These are phyloP conservation scores for Gopherus evgoodei DNA, from an alignment of 2,113 vertebrate species.

Conservation along the genomic window DNA sequence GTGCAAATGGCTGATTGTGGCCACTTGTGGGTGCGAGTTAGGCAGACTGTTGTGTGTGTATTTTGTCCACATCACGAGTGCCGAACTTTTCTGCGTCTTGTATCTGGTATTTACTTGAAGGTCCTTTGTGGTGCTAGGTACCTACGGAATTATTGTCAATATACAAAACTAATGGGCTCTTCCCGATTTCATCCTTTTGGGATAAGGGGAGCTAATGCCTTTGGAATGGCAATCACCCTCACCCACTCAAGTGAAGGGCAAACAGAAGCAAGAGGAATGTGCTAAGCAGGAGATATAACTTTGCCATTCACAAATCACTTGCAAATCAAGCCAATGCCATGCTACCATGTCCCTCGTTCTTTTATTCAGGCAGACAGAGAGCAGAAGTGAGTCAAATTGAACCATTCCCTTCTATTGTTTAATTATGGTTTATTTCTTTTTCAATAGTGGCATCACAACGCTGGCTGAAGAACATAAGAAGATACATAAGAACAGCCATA, in stretches of 20 bases:
- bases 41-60: background rate
- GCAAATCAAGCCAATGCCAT: fast-evolving
- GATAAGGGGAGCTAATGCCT: constrained; percentile 13
- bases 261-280: constrained; percentile 1
- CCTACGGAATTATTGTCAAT: background rate
- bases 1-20: background rate
- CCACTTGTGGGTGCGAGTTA: fast-evolving
- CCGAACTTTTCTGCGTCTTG: background rate
- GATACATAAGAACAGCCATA: too few relatives aligned
- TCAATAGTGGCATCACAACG: background rate
- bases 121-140: constrained; percentile 9
- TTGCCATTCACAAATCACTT: constrained; percentile 27
- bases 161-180: constrained; percentile 13
- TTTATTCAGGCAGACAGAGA: constrained; percentile 15
- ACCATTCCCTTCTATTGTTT: constrained; percentile 27
- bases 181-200: constrained; percentile 26
- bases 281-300: constrained; percentile 8
- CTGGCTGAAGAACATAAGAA: background rate
- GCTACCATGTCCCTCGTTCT: background rate
- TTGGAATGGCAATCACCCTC: background rate
- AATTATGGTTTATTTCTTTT: background rate
- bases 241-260: background rate
- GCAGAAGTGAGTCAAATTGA: constrained; percentile 10
- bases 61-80: fast-evolving
- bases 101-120: constrained; percentile 43